phyloP scores from a whole-genome alignment of 2,113 vertebrate genomes.

The Oceanites oceanicus region DNA sequence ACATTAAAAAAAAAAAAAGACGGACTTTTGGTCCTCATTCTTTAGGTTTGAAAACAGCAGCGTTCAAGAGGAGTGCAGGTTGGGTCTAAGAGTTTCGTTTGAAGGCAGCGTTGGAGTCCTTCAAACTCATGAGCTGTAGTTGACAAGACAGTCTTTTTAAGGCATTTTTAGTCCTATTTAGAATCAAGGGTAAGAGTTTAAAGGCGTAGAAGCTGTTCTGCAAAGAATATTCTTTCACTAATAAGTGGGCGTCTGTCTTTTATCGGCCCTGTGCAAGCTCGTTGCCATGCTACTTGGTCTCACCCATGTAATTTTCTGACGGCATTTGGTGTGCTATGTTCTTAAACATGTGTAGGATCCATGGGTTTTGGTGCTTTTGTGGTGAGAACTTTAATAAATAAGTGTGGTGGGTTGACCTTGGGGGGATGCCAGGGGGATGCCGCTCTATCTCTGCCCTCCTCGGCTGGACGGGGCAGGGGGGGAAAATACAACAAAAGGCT shows the following conservation, averaged over 20 bases:
- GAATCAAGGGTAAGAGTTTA: neutral
- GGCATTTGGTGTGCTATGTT: neutral
- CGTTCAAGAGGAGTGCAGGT: neutral
- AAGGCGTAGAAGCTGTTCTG: neutral
- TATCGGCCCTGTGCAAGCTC: fast-evolving
- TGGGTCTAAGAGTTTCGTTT: neutral
- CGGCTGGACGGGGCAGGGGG: too few relatives aligned
- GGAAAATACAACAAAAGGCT: too few relatives aligned
- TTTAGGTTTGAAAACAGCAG: neutral
- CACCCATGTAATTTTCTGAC: neutral
- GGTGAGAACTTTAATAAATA: too few relatives aligned
- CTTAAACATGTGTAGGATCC: neutral
- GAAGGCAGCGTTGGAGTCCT: neutral
- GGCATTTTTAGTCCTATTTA: neutral
- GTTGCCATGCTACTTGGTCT: fast-evolving
- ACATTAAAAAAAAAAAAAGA: too few relatives aligned
- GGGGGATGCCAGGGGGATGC: too few relatives aligned
- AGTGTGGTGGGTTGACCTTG: neutral
- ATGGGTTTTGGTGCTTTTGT: neutral
- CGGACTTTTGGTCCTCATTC: neutral
- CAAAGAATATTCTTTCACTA: neutral
- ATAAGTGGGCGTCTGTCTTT: neutral
- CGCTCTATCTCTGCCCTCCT: too few relatives aligned
- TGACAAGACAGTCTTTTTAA: neutral
- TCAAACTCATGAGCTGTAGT: neutral